A percentile compares a stretch with the other conserved stretches of the same genome.
phyloP scores from a whole-genome alignment of 2,113 vertebrate genomes.

The Microcebus jonahi region DNA sequence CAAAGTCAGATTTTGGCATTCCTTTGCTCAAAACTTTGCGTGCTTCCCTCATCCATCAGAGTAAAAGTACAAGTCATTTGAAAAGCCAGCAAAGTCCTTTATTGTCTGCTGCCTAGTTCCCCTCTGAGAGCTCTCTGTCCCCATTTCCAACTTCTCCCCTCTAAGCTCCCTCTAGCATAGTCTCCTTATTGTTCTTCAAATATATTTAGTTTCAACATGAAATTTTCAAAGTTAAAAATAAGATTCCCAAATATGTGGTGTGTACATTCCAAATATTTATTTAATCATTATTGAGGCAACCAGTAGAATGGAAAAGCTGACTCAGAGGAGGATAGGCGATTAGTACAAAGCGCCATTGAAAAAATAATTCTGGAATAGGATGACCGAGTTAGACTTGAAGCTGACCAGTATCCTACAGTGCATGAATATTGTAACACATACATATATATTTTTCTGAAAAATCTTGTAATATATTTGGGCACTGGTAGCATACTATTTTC shows the following conservation, averaged over 20 bases:
- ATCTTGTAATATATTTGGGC: not conserved
- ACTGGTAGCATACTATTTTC: not conserved
- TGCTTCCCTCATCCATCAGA: not conserved
- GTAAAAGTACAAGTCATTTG: not conserved
- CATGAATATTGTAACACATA: not conserved
- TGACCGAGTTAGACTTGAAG: not conserved
- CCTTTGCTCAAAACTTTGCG: not conserved
- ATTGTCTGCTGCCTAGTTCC: not conserved
- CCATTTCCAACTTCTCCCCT: not conserved
- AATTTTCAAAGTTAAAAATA: not conserved
- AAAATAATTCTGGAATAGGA: not conserved
- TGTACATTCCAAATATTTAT: not conserved
- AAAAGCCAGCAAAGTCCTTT: not conserved
- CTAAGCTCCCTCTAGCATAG: not conserved
- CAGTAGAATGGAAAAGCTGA: not conserved
- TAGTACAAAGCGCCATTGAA: not conserved
- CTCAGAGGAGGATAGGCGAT: not conserved
- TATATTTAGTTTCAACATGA: not conserved
- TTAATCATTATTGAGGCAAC: not conserved
- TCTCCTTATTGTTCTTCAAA: not conserved
- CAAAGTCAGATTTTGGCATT: not conserved
- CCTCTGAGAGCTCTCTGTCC: not conserved
- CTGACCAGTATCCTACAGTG: not conserved
- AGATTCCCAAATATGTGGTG: not conserved
- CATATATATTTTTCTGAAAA: not conserved